Evolutionary conservation across 2,113 vertebrate species (phyloP).

Genomic region (Ammodytes marinus): DNA sequence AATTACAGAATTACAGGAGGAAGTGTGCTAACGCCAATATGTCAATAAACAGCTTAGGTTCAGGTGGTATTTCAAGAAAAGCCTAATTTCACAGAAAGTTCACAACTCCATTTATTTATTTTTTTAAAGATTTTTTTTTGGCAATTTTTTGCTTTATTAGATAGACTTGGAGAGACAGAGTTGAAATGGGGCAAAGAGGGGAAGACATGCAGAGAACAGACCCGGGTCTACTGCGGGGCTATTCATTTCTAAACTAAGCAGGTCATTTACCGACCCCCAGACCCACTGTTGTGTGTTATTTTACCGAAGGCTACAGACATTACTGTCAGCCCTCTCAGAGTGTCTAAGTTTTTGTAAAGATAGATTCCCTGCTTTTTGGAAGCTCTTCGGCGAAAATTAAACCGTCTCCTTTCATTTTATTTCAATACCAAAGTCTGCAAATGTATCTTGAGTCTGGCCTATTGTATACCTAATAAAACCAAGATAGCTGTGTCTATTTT

Average conservation of each 20-base stretch:
- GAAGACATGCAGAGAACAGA: too few species aligned
- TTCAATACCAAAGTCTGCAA: not conserved
- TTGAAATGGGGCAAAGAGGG: too few species aligned
- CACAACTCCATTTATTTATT: not conserved
- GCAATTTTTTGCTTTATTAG: too few species aligned
- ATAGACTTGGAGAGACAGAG: too few species aligned
- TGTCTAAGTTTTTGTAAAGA: conserved; percentile 5
- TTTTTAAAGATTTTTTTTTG: too few species aligned
- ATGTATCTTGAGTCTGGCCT: not conserved
- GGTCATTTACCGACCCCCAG: not conserved
- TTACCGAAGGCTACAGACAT: conserved; percentile 8
- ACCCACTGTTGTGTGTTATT: not conserved
- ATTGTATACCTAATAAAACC: not conserved
- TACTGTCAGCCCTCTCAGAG: not conserved
- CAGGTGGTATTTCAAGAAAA: conserved; percentile 1
- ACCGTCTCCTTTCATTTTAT: not conserved
- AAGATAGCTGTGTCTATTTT: not conserved
- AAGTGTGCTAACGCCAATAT: not conserved
- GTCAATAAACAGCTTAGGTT: conserved; percentile 3
- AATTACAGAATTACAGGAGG: not conserved
- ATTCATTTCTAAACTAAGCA: conserved; percentile 5
- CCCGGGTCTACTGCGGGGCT: too few species aligned
- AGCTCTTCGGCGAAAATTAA: conserved; percentile 9
- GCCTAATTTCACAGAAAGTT: conserved; percentile 3
- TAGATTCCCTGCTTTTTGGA: not conserved